Base-by-base conservation (phyloP, 37 sponge, comb jelly and placozoan genomes). In the Eunapius fragilis region DNA sequence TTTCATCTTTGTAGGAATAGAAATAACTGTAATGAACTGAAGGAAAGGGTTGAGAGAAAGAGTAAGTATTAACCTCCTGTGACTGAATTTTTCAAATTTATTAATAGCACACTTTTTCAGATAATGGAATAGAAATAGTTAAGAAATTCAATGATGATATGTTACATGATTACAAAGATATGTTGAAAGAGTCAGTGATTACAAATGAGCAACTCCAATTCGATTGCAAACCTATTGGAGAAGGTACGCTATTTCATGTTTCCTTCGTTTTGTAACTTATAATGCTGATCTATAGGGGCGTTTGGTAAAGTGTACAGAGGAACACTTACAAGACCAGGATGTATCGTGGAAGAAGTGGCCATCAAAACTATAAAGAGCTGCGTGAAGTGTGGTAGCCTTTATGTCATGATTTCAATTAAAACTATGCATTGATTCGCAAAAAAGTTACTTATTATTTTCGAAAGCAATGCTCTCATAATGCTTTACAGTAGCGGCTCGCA, bases 311-410 rank as follows among this genome's bases (percentile, higher is more conserved):
- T 83, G 30, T 83, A 73, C 19, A n/a, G 3, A 27, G 83, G 83
- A 73, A 11, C 14, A 17, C 37, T 81, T 38, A 13, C 23, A 25
- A 27, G 36, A 23, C 11, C 31, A 19, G 23, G 26, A 34, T 70
- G 33, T 37, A 68, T 1, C 0, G 3, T 34, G 47, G 69, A 72
- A 73, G 58, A 73, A 19, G 49, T 83, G 24, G 83, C 83, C 48
- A 83, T 83, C 83, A 83, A 83, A 33, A 83, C 83, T 10, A 73
- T 83, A 25, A 83, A 83, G 72, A 83, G 83, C 73, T 58, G 14
- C 6, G 58, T 58, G 58, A 2, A 2, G 14, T n/a, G n/a, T 58
- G 22, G 22, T 11, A 58, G 0, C 14, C 6, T 19, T 11, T 19
- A 58, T 58, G 14, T 58, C 7, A 58, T 19, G 22, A 11, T 58